Evolutionary conservation across 1,140 invertebrate species (phyloP).

Genomic region (Drosophila kohkoa): DNA sequence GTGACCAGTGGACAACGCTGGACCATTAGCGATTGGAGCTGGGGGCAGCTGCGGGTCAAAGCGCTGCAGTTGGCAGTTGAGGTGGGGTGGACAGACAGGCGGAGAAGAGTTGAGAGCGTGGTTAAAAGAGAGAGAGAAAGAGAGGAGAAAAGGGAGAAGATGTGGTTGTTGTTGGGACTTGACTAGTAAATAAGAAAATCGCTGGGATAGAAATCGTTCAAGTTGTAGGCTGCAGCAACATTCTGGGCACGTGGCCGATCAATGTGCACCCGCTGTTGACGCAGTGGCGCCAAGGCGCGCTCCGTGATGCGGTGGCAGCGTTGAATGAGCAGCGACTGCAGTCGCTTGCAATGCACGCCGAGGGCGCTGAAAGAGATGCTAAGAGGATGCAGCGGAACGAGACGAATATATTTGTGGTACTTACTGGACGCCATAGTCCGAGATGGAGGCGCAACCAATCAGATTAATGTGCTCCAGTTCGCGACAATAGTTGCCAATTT

Average conservation of each 20-base stretch:
- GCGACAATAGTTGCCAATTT: conserved; percentile 86
- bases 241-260: conserved; percentile 77
- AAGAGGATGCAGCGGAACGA: conserved; percentile 18
- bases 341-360: conserved; percentile 84
- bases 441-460: conserved; percentile 86
- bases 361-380: conserved; percentile 85
- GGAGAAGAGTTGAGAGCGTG: conserved; percentile 7
- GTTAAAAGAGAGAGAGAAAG: not conserved
- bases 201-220: conserved; percentile 81
- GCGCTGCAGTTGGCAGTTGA: conserved; percentile 40
- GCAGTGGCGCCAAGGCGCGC: conserved; percentile 85
- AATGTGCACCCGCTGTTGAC: conserved; percentile 84
- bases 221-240: conserved; percentile 56
- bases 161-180: conserved; percentile 3
- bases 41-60: conserved; percentile 76
- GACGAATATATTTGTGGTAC: conserved; percentile 36
- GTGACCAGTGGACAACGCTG: conserved; percentile 86
- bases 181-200: conserved; percentile 82
- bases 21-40: conserved; percentile 85
- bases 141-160: conserved; percentile 8
- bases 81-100: conserved; percentile 1
- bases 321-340: conserved; percentile 85
- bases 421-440: conserved; percentile 87
- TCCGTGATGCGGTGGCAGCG: conserved; percentile 86
- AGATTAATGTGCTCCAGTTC: conserved; percentile 86